Base-by-base conservation (phyloP, 2,888 invertebrate genomes). In the Buathra laborator region DNA sequence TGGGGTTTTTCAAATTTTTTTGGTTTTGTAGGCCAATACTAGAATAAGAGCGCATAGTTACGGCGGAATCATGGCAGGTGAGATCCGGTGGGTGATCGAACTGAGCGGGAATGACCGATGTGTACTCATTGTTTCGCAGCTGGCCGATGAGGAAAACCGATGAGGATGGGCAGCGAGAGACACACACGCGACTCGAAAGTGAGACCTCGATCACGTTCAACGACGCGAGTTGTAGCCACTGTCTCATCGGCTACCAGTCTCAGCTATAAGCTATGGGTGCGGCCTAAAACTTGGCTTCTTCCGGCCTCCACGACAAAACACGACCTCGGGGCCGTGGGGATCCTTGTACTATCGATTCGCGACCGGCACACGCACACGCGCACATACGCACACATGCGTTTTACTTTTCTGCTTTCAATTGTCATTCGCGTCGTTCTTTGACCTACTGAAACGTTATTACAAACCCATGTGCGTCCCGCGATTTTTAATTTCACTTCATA, bases 141-240 rank as follows among this genome's bases (percentile, higher is more conserved):
- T 62, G 59, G 59, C 29, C 59, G 59, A 62, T 62, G 59, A 62
- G 59, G 59, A 62, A 62, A 62, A 62, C 59, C 59, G 59, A 62
- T 62, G 59, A 62, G 59, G 59, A 75, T 75, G 74, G 74, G 24
- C 74, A 75, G 53, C 53, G 80, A 81, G 68, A 83, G 85, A 78
- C 78, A 71, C 85, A 85, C 77, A 83, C 71, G 70, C 82, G 75
- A 76, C 84, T 91, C 88, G 91, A 91, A 91, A 91, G 91, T 92
- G 90, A 91, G 92, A 86, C 91, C 91, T 91, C 91, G 90, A 92
- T 91, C 91, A 91, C 91, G 92, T 91, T 88, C 84, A 81, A 83
- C 79, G 79, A 81, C 76, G 74, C 74, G 74, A 62, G 74, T 48
- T 14, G 44, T 46, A 24, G 84, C 75, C 74, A 86, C 87, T 83